Base-by-base conservation (phyloP, 2,113 vertebrate genomes). In the Platysternon megacephalum region DNA sequence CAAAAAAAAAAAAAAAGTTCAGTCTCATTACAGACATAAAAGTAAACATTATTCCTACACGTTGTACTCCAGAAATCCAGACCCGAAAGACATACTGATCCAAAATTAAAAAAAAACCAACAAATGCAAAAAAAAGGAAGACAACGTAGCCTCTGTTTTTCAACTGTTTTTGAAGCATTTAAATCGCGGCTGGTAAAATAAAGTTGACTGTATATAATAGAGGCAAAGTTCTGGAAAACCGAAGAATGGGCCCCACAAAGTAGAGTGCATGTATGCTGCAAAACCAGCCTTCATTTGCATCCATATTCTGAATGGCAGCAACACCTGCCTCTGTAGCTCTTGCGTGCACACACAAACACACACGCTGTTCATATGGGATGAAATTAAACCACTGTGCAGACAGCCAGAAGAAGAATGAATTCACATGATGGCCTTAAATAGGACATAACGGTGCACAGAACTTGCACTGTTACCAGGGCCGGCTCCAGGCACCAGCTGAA, bases 11-110 rank as follows among this genome's bases (percentile, higher is more conserved):
- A 53, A 85, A 82, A 89, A 46, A 49, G 94, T 93, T 81, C 88
- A n/a, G 10, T 72, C 90, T 96, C 93, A 91, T 84, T 32, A 87
- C 42, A 94, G 52, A 81, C 82, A 81, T 58, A 83, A 52, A 87
- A 87, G 87, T 44, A 79, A 88, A 90, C 74, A 79, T 46, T 48
- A 49, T n/a, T 76, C 86, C n/a, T 32, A 35, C 5, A 79, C 29
- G 5, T 8, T 42, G 39, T 65, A 51, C 87, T 95, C 65, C 52
- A 89, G 79, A 81, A 92, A 91, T 32, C 42, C 42, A 55, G 55
- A 68, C 58, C 8, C 74, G 26, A 65, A 95, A 86, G 28, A 86
- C 6, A 3, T 2, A 88, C 0, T 51, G 55, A 84, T 90, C 55
- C 72, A 85, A 91, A 65, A 91, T 49, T 22, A 85, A 88, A 85